Percentiles rank a stretch among this genome's conserved stretches.
phyloP scores from a whole-genome alignment of 2,888 invertebrate genomes.

The Sinotaia quadrata region DNA sequence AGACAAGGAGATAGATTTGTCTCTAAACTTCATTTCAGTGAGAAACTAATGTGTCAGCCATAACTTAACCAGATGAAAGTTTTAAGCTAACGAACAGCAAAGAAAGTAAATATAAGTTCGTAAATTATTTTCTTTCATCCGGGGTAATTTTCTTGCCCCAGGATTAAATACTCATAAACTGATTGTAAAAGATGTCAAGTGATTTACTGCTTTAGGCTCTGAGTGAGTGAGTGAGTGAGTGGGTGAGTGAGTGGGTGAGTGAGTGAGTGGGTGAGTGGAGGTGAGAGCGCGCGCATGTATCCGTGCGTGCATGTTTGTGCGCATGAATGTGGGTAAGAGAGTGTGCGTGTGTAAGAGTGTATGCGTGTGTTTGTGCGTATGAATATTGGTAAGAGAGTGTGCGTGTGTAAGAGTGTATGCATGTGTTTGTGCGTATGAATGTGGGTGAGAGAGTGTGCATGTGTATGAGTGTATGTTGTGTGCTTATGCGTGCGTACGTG shows the following conservation, averaged over 20 bases:
- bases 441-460: conserved; percentile 6
- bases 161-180: no score
- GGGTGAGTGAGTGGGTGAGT: conserved; percentile 8
- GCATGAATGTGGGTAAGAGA: not conserved
- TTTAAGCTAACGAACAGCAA: no score
- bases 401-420: conserved; percentile 30
- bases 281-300: conserved; percentile 28
- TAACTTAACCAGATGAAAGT: no score
- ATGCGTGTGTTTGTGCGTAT: conserved; percentile 6
- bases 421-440: not conserved
- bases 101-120: no score
- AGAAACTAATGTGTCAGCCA: no score
- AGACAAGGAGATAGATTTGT: no score
- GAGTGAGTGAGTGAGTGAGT: not conserved
- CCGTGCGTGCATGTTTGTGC: not conserved
- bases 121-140: no score
- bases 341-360: conserved; percentile 3
- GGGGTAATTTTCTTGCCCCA: no score
- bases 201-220: no score
- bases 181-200: no score
- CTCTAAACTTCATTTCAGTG: no score
- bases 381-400: conserved; percentile 4
- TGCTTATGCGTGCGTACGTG: not conserved
- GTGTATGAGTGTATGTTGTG: not conserved
- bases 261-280: conserved; percentile 1